These are phyloP conservation scores for Limosa lapponica DNA, from an alignment of 2,797 vertebrate genomes.

Conservation along the genomic window DNA sequence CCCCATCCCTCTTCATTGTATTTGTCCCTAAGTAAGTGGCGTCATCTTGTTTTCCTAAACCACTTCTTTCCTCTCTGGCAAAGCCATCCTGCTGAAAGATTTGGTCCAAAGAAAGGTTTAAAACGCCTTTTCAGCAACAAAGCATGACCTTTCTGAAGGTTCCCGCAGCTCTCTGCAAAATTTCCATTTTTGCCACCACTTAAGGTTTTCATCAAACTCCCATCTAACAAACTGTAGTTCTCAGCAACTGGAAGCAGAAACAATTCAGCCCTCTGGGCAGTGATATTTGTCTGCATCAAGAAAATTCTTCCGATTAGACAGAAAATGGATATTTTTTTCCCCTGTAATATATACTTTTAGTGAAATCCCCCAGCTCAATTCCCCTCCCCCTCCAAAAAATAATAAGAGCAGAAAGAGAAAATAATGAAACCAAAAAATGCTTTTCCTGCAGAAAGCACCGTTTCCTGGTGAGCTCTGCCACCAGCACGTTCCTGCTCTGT, in stretches of 20 bases:
- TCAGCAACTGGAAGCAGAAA: constrained; percentile 46
- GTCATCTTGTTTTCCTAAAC: neutral
- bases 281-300: constrained; percentile 54
- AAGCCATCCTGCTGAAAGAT: neutral
- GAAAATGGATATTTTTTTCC: constrained; percentile 8
- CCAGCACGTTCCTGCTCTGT: neutral
- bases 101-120: neutral
- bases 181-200: constrained; percentile 43
- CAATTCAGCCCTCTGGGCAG: constrained; percentile 42
- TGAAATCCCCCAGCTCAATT: neutral
- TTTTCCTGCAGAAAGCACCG: constrained; percentile 40
- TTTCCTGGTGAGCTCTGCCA: neutral
- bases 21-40: neutral
- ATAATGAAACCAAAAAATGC: neutral
- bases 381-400: neutral
- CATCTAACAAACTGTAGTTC: constrained; percentile 43
- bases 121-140: neutral
- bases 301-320: neutral
- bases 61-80: neutral
- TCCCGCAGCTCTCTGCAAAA: constrained; percentile 17
- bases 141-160: neutral
- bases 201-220: constrained; percentile 47
- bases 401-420: constrained; percentile 26
- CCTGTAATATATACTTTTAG: neutral
- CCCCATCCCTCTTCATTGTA: neutral